Evolutionary conservation across 1,140 invertebrate species (phyloP).

Genomic region (Parasteatoda tepidariorum): DNA sequence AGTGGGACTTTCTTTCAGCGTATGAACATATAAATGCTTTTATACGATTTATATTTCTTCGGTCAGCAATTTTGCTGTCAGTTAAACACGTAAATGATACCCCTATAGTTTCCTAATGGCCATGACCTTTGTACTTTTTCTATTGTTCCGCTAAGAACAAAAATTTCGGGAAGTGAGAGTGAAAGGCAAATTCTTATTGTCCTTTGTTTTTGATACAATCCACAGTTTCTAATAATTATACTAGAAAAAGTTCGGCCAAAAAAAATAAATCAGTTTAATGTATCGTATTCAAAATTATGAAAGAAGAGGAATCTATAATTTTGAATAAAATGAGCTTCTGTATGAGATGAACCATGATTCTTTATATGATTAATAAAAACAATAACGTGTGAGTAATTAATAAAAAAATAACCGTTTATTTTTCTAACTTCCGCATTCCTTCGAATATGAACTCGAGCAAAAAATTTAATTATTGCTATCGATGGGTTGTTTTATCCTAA

Average conservation of each 20-base stretch:
- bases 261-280: too few relatives aligned
- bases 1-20: not conserved
- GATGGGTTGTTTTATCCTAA: too few relatives aligned
- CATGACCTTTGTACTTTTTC: slow-evolving; percentile 47
- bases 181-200: slow-evolving; percentile 18
- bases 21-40: slow-evolving; percentile 30
- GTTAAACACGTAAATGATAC: slow-evolving; percentile 24
- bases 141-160: slow-evolving; percentile 36
- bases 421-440: too few relatives aligned
- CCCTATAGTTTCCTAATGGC: slow-evolving; percentile 26
- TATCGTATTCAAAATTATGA: too few relatives aligned
- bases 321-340: too few relatives aligned
- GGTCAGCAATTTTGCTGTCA: slow-evolving; percentile 54
- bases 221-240: not conserved
- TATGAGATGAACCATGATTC: too few relatives aligned
- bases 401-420: too few relatives aligned
- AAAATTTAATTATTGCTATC: too few relatives aligned
- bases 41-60: slow-evolving; percentile 28
- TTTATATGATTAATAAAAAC: too few relatives aligned
- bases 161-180: slow-evolving; percentile 56
- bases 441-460: too few relatives aligned
- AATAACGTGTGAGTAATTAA: too few relatives aligned
- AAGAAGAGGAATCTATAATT: too few relatives aligned
- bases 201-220: slow-evolving; percentile 37
- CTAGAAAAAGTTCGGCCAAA: not conserved